Percentiles rank a stretch among this genome's conserved stretches.
phyloP scores from a whole-genome alignment of 2,113 vertebrate species.

The Pterocles burchelli region DNA sequence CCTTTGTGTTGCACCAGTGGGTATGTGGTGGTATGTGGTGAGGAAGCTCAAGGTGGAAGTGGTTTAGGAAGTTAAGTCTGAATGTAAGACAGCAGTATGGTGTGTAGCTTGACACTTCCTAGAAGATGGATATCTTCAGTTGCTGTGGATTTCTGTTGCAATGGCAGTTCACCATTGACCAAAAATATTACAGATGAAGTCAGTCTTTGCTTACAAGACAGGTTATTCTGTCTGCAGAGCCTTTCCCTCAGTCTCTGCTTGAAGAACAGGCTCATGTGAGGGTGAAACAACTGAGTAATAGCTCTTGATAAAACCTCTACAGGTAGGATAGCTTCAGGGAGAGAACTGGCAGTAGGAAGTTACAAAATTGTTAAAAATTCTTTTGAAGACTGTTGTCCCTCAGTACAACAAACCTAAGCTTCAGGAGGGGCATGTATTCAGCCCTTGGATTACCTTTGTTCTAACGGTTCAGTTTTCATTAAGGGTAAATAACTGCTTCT shows the following conservation, averaged over 20 bases:
- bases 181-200: background rate
- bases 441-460: background rate
- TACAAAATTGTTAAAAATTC: background rate
- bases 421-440: rapidly evolving
- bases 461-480: background rate
- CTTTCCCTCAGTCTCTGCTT: background rate
- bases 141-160: background rate
- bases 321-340: background rate
- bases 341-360: background rate
- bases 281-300: background rate
- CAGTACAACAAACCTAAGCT: background rate
- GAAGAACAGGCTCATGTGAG: background rate
- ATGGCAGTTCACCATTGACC: background rate
- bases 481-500: background rate
- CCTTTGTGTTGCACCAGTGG: too few relatives aligned
- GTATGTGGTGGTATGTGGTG: rapidly evolving
- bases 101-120: background rate
- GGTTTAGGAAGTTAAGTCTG: background rate
- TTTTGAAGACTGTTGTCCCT: background rate
- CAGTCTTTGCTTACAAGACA: background rate
- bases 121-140: background rate
- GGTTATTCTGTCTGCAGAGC: background rate
- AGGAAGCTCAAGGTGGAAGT: background rate
- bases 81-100: background rate
- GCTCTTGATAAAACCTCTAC: background rate